Conservation (phyloP, 2,113 vertebrate species). For the Lepidothrix coronata region DNA sequence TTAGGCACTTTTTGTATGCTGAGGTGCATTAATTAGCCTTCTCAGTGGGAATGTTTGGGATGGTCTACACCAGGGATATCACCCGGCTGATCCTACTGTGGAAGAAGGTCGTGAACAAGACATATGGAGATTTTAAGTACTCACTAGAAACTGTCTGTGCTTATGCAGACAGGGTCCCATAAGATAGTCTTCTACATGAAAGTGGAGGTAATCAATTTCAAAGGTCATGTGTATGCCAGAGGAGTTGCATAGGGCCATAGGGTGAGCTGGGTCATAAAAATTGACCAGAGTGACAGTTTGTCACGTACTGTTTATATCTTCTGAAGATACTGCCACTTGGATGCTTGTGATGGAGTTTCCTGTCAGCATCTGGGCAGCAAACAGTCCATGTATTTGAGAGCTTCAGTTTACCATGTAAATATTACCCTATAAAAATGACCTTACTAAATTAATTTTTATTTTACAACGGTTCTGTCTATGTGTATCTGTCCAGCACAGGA, state of each 20-base stretch:
- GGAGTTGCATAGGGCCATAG: background rate
- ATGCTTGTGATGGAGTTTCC: background rate
- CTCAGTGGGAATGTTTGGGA: background rate
- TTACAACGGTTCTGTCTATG: rapidly evolving
- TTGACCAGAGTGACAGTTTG: background rate
- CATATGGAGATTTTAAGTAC: background rate
- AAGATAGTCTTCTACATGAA: background rate
- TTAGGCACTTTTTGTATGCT: background rate
- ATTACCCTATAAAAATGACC: background rate
- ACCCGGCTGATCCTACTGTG: background rate
- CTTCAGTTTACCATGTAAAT: background rate
- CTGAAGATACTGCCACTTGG: background rate
- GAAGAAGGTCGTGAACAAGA: background rate
- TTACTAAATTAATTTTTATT: background rate
- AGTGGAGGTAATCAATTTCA: background rate
- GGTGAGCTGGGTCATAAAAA: background rate
- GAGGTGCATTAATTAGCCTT: background rate
- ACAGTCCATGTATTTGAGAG: background rate
- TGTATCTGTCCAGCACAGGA: background rate
- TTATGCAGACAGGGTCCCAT: background rate
- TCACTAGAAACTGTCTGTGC: background rate
- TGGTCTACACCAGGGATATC: background rate
- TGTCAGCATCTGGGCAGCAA: background rate
- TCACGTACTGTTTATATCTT: background rate
- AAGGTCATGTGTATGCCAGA: background rate